A percentile compares a stretch with the other conserved stretches of the same genome.
These are phyloP conservation scores for Papilio aristodemus DNA, from an alignment of 1,140 invertebrate genomes.

Conservation along the genomic window DNA sequence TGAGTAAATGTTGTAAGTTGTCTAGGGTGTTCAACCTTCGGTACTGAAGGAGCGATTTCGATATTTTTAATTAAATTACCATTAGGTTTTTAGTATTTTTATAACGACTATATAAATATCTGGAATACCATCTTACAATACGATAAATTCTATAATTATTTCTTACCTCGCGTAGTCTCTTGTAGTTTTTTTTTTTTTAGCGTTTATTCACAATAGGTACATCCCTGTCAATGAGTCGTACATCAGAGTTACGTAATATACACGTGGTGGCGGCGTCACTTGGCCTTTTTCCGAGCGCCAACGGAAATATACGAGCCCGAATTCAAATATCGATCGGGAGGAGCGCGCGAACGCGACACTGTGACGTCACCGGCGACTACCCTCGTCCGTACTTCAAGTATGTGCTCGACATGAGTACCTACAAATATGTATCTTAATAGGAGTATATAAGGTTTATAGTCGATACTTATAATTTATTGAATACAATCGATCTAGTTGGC, in stretches of 20 bases:
- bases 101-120: too few relatives aligned
- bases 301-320: constrained; percentile 58
- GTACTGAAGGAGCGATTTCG: too few relatives aligned
- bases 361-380: constrained; percentile 66
- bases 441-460: constrained; percentile 33
- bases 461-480: background rate
- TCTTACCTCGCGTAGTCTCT: too few relatives aligned
- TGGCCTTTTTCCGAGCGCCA: constrained; percentile 51
- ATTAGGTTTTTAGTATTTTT: too few relatives aligned
- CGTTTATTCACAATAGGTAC: constrained; percentile 40
- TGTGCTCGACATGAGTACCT: constrained; percentile 32
- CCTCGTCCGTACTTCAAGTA: constrained; percentile 41
- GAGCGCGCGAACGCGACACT: constrained; percentile 61
- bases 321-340: constrained; percentile 66
- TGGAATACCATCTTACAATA: too few relatives aligned
- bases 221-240: constrained; percentile 72
- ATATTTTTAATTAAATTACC: too few relatives aligned
- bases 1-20: too few relatives aligned
- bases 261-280: constrained; percentile 67
- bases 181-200: background rate
- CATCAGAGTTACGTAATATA: constrained; percentile 66
- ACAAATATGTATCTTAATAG: constrained; percentile 35
- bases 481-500: constrained; percentile 24
- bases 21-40: too few relatives aligned
- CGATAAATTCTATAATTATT: too few relatives aligned